phyloP scores from a whole-genome alignment of 2,113 vertebrate genomes.

The Leiothrix lutea region DNA sequence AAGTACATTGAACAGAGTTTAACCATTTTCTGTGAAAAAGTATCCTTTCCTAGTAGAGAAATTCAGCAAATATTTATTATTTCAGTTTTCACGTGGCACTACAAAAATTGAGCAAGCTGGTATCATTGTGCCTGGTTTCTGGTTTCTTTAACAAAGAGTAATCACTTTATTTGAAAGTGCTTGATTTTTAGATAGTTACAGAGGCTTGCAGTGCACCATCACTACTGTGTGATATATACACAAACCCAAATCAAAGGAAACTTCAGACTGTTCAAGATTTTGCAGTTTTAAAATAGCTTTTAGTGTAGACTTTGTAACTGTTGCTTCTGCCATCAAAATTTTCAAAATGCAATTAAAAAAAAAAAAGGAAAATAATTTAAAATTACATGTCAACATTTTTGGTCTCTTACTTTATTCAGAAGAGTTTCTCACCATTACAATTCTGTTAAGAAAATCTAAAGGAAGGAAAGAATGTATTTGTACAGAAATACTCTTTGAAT shows the following conservation, averaged over 20 bases:
- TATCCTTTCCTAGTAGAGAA: not conserved
- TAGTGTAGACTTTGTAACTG: not conserved
- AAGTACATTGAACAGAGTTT: not conserved
- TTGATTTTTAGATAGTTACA: not conserved
- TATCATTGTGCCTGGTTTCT: not conserved
- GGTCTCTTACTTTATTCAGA: not conserved
- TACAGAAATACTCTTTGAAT: not conserved
- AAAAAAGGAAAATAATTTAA: not conserved
- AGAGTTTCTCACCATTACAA: not conserved
- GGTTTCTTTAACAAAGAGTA: not conserved
- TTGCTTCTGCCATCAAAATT: not conserved
- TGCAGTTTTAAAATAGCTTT: not conserved
- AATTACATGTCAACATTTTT: not conserved
- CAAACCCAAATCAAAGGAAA: not conserved
- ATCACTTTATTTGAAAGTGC: not conserved
- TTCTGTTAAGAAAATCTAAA: not conserved
- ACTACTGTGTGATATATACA: not conserved
- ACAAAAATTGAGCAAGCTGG: not conserved
- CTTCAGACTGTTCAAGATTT: not conserved
- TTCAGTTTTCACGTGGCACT: not conserved
- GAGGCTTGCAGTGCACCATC: not conserved
- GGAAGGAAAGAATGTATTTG: not conserved
- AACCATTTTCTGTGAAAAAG: not conserved
- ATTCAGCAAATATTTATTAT: not conserved
- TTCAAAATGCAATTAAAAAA: not conserved